Evolutionary conservation across 2,797 vertebrate genomes (phyloP).

Genomic region (Echeneis naucrates): DNA sequence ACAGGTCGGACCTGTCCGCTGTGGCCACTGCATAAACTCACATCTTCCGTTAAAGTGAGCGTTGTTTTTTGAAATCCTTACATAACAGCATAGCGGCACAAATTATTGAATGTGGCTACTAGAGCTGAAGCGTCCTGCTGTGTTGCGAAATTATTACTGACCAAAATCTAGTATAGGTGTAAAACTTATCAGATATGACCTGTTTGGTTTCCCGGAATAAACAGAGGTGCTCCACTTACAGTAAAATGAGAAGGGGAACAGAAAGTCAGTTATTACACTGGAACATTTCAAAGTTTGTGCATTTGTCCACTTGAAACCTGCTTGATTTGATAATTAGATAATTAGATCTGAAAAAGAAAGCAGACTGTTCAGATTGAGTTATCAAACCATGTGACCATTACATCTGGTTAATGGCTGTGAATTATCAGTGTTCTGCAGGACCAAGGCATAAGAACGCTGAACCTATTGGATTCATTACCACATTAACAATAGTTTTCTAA

Average conservation of each 20-base stretch:
- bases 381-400: not conserved
- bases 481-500: not conserved
- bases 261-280: not conserved
- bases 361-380: not conserved
- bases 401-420: not conserved
- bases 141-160: not conserved
- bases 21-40: not conserved
- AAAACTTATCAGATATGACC: too few relatives aligned
- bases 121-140: not conserved
- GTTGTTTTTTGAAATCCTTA: slow-evolving; percentile 10
- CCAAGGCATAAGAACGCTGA: not conserved
- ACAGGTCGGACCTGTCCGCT: slow-evolving; percentile 47
- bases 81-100: not conserved
- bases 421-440: slow-evolving; percentile 1
- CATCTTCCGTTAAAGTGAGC: not conserved
- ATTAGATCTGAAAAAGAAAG: not conserved
- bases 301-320: too few relatives aligned
- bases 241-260: slow-evolving; percentile 1
- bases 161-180: not conserved
- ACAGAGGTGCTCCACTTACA: not conserved
- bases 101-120: not conserved
- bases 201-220: too few relatives aligned
- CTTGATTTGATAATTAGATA: too few relatives aligned
- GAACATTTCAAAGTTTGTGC: not conserved
- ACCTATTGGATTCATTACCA: not conserved